Evolutionary conservation across 2,113 vertebrate species (phyloP), one percentile per base, ranked within the genome.

Genomic region (Vireo altiloquus): DNA sequence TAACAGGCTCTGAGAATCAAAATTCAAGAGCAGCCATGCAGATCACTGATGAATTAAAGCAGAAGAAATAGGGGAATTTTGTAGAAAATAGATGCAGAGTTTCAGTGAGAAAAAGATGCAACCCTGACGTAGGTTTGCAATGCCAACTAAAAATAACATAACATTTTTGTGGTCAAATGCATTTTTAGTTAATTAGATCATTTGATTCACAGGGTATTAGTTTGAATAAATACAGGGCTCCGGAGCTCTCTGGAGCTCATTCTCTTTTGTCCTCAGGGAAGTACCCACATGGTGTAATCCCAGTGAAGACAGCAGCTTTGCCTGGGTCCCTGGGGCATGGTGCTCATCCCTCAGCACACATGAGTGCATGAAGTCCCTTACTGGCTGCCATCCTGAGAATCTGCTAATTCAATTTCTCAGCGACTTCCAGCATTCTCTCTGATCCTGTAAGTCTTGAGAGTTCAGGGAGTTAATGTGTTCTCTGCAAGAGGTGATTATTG

Each of bases 361-460:
- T 5, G 54, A 92, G 30, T 57, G 69, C 77, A 63, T 61, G 56
- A 70, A 65, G 80, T 47, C 37, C 52, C 44, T 82, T 28, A n/a
- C 87, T 87, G 64, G 40, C 24, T 83, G 56, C 65, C 76, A 23
- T 74, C 59, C 63, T 74, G 68, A 89, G 77, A 89, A 79, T 87
- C 81, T 92, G 89, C 56, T 91, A 81, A 92, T 87, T 94, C 74
- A 78, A 75, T 89, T 95, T 92, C 72, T 88, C 79, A 63, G 75
- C 0, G 0, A 82, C 60, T 90, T 92, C 52, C 64, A 82, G 49
- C 44, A 14, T 89, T 89, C 64, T 59, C 61, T 81, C 44, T 75
- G 52, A 71, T 83, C 42, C 54, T 69, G 23, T 42, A 54, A 81
- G 69, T 78, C 77, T 59, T 60, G 61, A 75, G 72, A 89, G 60